Evolutionary conservation across 2,797 vertebrate species (phyloP), one percentile per base, ranked within the genome.

Genomic region (Chelon labrosus): DNA sequence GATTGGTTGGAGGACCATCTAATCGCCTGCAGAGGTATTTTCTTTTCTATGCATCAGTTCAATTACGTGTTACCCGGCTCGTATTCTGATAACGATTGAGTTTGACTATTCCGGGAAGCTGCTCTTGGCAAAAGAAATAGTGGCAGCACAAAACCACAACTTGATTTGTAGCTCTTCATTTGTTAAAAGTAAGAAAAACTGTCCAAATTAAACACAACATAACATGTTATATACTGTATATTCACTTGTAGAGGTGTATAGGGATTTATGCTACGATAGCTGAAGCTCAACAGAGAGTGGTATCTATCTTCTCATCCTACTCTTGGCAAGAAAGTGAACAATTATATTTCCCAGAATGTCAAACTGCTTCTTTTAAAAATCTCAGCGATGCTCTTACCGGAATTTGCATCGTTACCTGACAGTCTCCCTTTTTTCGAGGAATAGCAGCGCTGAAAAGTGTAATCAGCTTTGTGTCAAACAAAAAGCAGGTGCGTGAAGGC

Each of bases 381-480:
- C 35, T 52, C 52, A n/a, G 19, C 8, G 10, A 39, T 51, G 50
- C 66, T 69, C 49, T 73, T 39, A 7, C 16, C 16, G 20, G 52
- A 13, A 84, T 83, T 75, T 79, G 62, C 75, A 83, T 82, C 42
- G 73, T 71, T 75, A 79, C 79, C 80, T 79, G 80, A 69, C 64
- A 64, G 62, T 53, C 49, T 47, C 42, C 10, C 22, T 42, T 62
- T 67, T 73, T 75, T 65, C 22, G 13, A 69, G 73, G 77, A 85
- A 80, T 53, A 59, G 80, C 75, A 65, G 59, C 12, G 70, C 73
- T 83, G 76, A 80, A 88, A 86, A 86, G 85, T 81, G 75, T 79
- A 87, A 89, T 90, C 86, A 85, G 85, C 82, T 90, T 90, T 91
- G 81, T 86, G 79, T 79, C 19, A 56, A 75, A 89, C 80, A 85